Base-by-base conservation (phyloP, 2,888 invertebrate genomes). In the Tetramorium bicarinatum region DNA sequence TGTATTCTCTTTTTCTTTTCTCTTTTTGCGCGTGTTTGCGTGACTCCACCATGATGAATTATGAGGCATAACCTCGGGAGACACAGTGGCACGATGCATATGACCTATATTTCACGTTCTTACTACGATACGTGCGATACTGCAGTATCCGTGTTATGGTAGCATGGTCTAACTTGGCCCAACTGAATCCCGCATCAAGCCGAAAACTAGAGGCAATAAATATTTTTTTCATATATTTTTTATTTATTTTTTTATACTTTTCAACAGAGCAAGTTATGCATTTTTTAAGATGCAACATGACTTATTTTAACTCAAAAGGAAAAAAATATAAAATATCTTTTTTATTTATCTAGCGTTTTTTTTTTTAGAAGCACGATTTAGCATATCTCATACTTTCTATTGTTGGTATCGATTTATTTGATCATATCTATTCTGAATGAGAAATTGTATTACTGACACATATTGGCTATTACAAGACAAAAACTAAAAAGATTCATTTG, bases 51-150 rank as follows among this genome's bases (percentile, higher is more conserved):
- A 44, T 85, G 83, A 87, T 90, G 87, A 90, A 90, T 90, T 90
- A 90, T 89, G 88, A 86, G 47, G 87, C 84, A 85, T 89, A 90
- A 90, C 89, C 89, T 87, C 90, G 82, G 75, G 90, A 88, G 90
- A 87, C 88, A 83, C 75, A 85, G 74, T 87, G 85, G 66, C 82
- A 83, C 86, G 83, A 74, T 90, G 86, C 89, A 84, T 85, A 86
- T 86, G 87, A 87, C 87, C 90, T 87, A 87, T 87, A 89, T 90
- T 87, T 90, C 88, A 88, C 71, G 83, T 90, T 90, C 90, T 90
- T 89, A 87, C 87, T 66, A 62, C 61, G 85, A 86, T 87, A 90
- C 84, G 87, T 82, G 85, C 71, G n/a, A 71, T 83, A 72, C 64
- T 61, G 76, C 82, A 74, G 75, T 82, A 29, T 49, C 71, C 80